Evolutionary conservation across 2,888 invertebrate genomes (phyloP).

Genomic region (Morpho deidamia): DNA sequence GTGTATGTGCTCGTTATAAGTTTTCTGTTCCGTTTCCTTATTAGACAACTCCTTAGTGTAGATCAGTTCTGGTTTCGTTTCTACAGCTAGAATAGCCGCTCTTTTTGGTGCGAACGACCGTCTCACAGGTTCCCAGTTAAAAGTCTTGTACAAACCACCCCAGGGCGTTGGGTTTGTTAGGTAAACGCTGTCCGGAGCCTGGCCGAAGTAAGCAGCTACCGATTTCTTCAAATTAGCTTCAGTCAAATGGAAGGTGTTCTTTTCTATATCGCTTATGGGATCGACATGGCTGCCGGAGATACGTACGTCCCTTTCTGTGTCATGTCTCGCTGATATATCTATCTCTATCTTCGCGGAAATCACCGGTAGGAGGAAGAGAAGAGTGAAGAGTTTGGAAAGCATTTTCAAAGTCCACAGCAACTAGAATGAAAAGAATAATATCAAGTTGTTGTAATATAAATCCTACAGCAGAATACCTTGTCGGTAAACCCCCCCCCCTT

Average conservation of each 20-base stretch:
- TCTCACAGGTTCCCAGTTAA: conserved; percentile 38
- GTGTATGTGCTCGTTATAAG: conserved; percentile 29
- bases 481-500: too few species aligned
- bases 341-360: conserved; percentile 35
- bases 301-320: conserved; percentile 22
- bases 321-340: conserved; percentile 30
- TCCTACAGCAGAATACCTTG: too few species aligned
- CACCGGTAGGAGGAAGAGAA: conserved; percentile 29
- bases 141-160: conserved; percentile 40
- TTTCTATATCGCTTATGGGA: conserved; percentile 36
- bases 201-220: conserved; percentile 30
- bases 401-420: conserved; percentile 15
- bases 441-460: too few species aligned
- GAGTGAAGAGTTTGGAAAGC: conserved; percentile 19
- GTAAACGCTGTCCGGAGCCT: conserved; percentile 33
- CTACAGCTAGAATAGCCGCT: conserved; percentile 27
- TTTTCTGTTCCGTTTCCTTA: conserved; percentile 26
- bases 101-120: conserved; percentile 33
- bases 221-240: conserved; percentile 36
- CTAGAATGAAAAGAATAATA: too few species aligned
- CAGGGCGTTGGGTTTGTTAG: conserved; percentile 43
- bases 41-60: conserved; percentile 29
- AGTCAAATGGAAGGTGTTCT: conserved; percentile 32
- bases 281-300: conserved; percentile 29
- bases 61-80: conserved; percentile 26